Conservation (phyloP, 1,140 invertebrate species). For the Chlorops oryzae region DNA sequence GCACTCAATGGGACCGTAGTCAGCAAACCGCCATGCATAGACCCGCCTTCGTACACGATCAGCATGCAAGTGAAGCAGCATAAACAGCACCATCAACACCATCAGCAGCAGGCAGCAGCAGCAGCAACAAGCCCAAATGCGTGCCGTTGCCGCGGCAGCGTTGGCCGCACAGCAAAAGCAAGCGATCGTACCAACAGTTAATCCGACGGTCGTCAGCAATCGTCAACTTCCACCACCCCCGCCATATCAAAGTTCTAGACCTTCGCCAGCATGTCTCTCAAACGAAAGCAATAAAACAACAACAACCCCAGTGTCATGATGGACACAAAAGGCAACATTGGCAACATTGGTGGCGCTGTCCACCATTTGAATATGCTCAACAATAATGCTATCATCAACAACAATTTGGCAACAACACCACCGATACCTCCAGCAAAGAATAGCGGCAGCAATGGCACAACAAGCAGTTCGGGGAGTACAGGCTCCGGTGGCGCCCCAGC, state of each 20-base stretch:
- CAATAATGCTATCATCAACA: conserved; percentile 46
- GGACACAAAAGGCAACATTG: conserved; percentile 39
- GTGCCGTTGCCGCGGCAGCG: conserved; percentile 50
- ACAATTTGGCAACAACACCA: conserved; percentile 45
- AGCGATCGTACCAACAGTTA: conserved; percentile 42
- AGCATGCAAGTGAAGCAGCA: conserved; percentile 82
- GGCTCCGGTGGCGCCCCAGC: conserved; percentile 16
- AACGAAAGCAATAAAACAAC: conserved; percentile 15
- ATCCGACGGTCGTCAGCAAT: conserved; percentile 39
- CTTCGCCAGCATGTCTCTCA: conserved; percentile 41
- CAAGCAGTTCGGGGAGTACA: conserved; percentile 32
- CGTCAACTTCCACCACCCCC: conserved; percentile 66
- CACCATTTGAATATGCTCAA: conserved; percentile 47
- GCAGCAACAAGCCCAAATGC: conserved; percentile 37
- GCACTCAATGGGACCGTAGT: conserved; percentile 31
- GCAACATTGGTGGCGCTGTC: conserved; percentile 16
- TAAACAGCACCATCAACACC: conserved; percentile 49
- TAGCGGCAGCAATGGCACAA: conserved; percentile 13
- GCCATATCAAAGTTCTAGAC: conserved; percentile 53
- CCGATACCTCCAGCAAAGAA: conserved; percentile 42
- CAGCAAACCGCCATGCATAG: conserved; percentile 64
- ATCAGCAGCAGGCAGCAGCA: conserved; percentile 43
- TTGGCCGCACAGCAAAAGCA: conserved; percentile 21
- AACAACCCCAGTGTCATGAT: not conserved
- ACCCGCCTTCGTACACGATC: conserved; percentile 85